Percentiles rank a stretch among this genome's conserved stretches.
Conservation (phyloP, 2,888 invertebrate species). For the Protophormia terraenovae region DNA sequence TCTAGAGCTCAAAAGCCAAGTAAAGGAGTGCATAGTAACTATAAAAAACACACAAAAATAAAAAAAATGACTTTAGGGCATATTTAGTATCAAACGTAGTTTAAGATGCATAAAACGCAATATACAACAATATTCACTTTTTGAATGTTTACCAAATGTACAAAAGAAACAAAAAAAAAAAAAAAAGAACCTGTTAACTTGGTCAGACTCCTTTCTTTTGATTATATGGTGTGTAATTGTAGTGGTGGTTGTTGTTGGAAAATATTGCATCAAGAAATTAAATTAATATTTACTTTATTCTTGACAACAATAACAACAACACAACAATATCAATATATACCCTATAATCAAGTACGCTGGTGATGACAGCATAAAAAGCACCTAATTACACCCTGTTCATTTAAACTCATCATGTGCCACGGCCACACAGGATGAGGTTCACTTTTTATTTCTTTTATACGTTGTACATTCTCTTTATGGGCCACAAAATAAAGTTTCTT, state of each 20-base stretch:
- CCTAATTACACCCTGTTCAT: constrained; percentile 81
- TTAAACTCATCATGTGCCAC: constrained; percentile 52
- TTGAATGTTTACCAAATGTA: neutral
- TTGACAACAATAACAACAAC: constrained; percentile 56
- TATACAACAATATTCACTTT: neutral
- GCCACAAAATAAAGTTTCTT: neutral
- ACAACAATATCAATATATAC: constrained; percentile 53
- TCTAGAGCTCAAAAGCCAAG: neutral
- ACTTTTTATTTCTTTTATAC: constrained; percentile 8
- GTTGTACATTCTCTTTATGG: neutral
- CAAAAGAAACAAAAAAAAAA: neutral
- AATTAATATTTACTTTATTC: constrained; percentile 81
- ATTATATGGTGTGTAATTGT: neutral
- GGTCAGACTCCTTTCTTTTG: neutral
- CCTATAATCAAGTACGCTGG: constrained; percentile 80
- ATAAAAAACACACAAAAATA: neutral
- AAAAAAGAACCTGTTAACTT: constrained; percentile 56
- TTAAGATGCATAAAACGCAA: constrained; percentile 58
- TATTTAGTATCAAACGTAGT: constrained; percentile 59
- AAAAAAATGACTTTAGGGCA: neutral
- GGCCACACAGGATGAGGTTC: constrained; percentile 66
- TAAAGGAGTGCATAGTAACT: constrained; percentile 11
- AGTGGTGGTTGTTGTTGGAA: neutral
- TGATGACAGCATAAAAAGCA: constrained; percentile 81
- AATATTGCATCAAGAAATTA: constrained; percentile 71